These are phyloP conservation scores for Bombus polaris DNA, from an alignment of 1,140 invertebrate genomes.

Conservation along the genomic window DNA sequence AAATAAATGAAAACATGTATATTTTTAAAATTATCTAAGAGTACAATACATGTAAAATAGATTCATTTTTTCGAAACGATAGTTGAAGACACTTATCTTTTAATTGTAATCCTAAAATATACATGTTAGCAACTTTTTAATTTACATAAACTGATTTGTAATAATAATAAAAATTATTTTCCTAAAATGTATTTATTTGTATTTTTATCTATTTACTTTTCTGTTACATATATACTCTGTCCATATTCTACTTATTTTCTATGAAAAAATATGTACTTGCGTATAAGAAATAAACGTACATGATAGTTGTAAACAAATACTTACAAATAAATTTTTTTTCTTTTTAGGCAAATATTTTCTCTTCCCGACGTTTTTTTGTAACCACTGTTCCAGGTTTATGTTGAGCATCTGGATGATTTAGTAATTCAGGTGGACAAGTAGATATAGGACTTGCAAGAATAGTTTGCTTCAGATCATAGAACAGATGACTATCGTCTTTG, in stretches of 20 bases:
- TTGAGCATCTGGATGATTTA: slow-evolving; percentile 99
- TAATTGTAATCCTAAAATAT: not conserved
- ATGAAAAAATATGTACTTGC: slow-evolving; percentile 26
- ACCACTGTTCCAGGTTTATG: slow-evolving; percentile 98
- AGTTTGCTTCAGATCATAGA: slow-evolving; percentile 98
- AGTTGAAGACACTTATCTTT: not conserved
- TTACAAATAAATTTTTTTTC: not conserved
- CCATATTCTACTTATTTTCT: not conserved
- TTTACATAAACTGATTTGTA: not conserved
- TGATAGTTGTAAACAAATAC: not conserved
- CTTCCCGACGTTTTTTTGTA: slow-evolving; percentile 96
- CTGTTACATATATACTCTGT: not conserved
- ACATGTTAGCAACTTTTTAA: not conserved
- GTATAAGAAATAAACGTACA: not conserved
- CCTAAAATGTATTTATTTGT: slow-evolving; percentile 19
- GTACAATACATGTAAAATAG: not conserved
- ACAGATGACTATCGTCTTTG: slow-evolving; percentile 97
- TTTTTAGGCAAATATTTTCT: slow-evolving; percentile 94
- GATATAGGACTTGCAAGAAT: slow-evolving; percentile 96
- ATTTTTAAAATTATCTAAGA: no score
- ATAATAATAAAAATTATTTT: slow-evolving; percentile 6
- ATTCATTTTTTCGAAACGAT: not conserved
- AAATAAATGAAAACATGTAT: no score
- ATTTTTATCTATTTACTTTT: slow-evolving; percentile 4
- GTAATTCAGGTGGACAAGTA: slow-evolving; percentile 96